A percentile compares a stretch with the other conserved stretches of the same genome.
Conservation (phyloP, 2,113 vertebrate species). For the Cariama cristata region DNA sequence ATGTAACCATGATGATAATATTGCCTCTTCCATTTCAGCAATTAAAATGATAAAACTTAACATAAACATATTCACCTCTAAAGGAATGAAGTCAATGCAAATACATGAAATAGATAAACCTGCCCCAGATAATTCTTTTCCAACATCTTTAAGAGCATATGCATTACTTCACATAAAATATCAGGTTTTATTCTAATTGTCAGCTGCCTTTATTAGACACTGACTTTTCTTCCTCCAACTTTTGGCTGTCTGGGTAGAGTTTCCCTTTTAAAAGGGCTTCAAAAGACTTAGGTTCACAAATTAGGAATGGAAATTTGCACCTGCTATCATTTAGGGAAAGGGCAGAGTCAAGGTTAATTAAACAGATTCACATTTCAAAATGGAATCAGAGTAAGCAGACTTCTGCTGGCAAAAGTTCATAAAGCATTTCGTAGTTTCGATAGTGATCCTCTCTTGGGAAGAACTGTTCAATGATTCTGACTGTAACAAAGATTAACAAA, state of each 20-base stretch:
- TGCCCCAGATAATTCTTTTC: neutral
- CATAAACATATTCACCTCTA: neutral
- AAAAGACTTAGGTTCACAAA: neutral
- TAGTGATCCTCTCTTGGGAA: neutral
- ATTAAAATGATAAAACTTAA: neutral
- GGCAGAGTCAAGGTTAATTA: conserved; percentile 28
- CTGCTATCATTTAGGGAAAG: neutral
- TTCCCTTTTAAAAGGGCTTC: neutral
- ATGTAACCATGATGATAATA: neutral
- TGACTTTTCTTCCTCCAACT: neutral
- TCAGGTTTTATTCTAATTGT: neutral
- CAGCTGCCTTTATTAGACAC: neutral
- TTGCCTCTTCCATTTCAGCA: neutral
- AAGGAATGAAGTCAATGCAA: neutral
- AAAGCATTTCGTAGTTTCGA: neutral
- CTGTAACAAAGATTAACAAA: neutral
- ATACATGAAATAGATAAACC: neutral
- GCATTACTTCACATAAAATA: neutral
- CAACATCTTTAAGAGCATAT: neutral
- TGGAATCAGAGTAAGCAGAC: neutral
- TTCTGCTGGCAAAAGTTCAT: neutral
- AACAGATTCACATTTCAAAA: neutral
- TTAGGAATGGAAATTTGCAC: neutral
- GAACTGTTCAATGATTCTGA: neutral
- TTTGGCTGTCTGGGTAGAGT: neutral